Conservation (phyloP, 92 coral and sea anemone genomes). For the Pocillopora meandrina region DNA sequence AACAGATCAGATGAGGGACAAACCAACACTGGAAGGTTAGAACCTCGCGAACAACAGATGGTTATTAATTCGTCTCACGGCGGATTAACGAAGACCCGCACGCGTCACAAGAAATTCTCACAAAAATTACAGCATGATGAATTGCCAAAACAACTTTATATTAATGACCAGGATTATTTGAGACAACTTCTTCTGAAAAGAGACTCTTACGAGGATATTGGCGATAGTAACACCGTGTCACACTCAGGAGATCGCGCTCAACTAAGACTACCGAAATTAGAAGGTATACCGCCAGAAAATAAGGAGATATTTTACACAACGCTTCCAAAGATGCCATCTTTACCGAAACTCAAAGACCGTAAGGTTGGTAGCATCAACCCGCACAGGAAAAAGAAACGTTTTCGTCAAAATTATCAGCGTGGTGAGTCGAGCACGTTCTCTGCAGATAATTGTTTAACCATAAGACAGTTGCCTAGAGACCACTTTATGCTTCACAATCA, state of each 20-base stretch:
- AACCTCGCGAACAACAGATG: neutral
- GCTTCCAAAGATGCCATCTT: constrained; percentile 61
- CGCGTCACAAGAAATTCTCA: constrained; percentile 12
- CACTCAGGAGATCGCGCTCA: constrained; percentile 32
- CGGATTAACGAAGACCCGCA: neutral
- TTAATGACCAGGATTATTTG: constrained; percentile 58
- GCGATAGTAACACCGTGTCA: constrained; percentile 19
- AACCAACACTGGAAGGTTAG: neutral
- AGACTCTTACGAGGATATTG: neutral
- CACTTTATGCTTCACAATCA: constrained; percentile 40
- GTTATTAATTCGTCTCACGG: neutral
- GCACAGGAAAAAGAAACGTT: constrained; percentile 17
- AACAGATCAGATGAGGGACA: constrained; percentile 8
- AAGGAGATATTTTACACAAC: constrained; percentile 83
- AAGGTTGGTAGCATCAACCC: constrained; percentile 10
- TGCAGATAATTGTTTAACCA: constrained; percentile 40
- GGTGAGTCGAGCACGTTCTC: constrained; percentile 15
- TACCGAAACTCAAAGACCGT: constrained; percentile 58
- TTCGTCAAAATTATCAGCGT: neutral
- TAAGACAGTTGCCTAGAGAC: constrained; percentile 67
- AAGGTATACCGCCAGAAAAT: constrained; percentile 70
- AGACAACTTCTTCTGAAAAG: constrained; percentile 42
- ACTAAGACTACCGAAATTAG: constrained; percentile 77
- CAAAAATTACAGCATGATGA: constrained; percentile 20
- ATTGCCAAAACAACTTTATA: constrained; percentile 19